Base-by-base conservation (phyloP, 92 coral and sea anemone genomes). In the Palythoa heliodiscus region DNA sequence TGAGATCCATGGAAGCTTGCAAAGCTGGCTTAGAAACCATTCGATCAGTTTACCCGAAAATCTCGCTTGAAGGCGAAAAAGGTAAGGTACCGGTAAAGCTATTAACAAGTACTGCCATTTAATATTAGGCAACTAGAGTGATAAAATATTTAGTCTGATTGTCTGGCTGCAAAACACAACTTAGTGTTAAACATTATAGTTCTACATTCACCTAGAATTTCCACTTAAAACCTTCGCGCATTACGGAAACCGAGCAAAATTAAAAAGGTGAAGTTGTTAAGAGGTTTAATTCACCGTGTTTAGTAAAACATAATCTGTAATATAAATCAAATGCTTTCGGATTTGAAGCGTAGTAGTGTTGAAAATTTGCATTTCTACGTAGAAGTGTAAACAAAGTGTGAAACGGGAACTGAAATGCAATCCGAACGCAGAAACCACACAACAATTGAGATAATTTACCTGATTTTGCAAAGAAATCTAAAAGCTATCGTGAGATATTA, bases 11-110 rank as follows among this genome's bases (percentile, higher is more conserved):
- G 24, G 1, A 2, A 1, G 72, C 84, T 47, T 80, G 84, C 73
- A 64, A 80, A 17, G 84, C 74, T 66, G 84, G 84, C 14, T 17
- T 80, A 53, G 84, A 80, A 37, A 53, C 47, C 23, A 11, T 80
- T 23, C 73, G 73, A 13, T 43, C 64, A 67, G 7, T 4, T 10
- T 80, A 80, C 58, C 74, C 60, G 8, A 40, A 66, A 64, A 23
- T 80, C 11, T 64, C 40, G 43, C 73, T 40, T 47, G 57, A 80
- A 66, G 84, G 84, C 39, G 84, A 80, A 20, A 14, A 66, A 23
- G 84, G 84, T 80, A 80, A 43, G 71, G 50, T 43, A 3, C 6
- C 9, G 9, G 4, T 43, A 43, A 43, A 1, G 2, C 40, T 20
- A 16, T 22, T 2, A n/a, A 19, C 47, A 63, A n/a, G 70, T 61